These are phyloP conservation scores for Agrochola circellaris DNA, from an alignment of 2,888 invertebrate species.

Conservation along the genomic window DNA sequence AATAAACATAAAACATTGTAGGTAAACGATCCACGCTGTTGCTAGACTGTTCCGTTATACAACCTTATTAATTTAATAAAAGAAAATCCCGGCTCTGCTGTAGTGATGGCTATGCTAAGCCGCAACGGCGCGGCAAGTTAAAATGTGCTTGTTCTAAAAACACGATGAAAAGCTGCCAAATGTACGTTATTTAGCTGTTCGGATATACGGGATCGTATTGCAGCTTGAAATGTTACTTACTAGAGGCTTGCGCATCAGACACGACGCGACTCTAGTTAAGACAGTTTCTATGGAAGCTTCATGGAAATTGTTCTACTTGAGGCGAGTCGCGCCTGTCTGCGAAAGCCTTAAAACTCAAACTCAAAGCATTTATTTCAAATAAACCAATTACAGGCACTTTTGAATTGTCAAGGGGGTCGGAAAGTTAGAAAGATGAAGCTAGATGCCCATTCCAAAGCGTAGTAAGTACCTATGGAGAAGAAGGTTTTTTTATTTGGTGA, in stretches of 20 bases:
- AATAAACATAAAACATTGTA: constrained; percentile 61
- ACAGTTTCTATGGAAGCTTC: too few species aligned
- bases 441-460: too few species aligned
- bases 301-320: too few species aligned
- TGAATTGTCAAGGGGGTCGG: too few species aligned
- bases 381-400: too few species aligned
- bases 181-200: constrained; percentile 73
- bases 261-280: too few species aligned
- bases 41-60: constrained; percentile 44
- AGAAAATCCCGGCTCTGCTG: constrained; percentile 53
- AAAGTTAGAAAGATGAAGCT: too few species aligned
- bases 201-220: constrained; percentile 59
- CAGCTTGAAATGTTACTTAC: neutral
- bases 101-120: constrained; percentile 68
- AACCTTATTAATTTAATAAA: constrained; percentile 64
- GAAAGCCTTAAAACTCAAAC: neutral
- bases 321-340: too few species aligned
- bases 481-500: neutral
- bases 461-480: too few species aligned
- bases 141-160: constrained; percentile 83
- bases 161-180: constrained; percentile 80
- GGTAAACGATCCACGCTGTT: constrained; percentile 32
- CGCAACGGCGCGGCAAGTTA: constrained; percentile 73
- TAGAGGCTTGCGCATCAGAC: too few species aligned
- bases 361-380: too few species aligned